Conservation (phyloP, 2,888 invertebrate species). For the Hydropsyche betteni region DNA sequence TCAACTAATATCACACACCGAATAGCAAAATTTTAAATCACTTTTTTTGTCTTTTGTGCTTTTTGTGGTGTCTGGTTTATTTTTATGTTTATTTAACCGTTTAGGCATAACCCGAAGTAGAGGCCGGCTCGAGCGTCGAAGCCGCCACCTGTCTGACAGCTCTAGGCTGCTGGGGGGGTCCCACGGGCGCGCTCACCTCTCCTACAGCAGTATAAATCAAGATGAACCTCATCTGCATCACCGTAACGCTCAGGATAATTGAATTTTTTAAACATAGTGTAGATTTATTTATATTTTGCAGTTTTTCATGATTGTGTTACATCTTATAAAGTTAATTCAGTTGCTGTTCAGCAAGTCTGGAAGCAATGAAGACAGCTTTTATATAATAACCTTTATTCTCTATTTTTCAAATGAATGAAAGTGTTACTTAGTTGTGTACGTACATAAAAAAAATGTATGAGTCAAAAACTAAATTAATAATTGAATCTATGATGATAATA, state of each 20-base stretch:
- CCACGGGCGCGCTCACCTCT: constrained; percentile 61
- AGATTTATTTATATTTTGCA: too few species aligned
- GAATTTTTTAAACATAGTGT: background rate
- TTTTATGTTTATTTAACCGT: constrained; percentile 36
- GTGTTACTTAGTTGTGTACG: too few species aligned
- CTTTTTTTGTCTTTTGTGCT: background rate
- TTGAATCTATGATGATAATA: too few species aligned
- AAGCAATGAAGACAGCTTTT: too few species aligned
- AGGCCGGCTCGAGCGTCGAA: constrained; percentile 58
- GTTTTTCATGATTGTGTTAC: background rate
- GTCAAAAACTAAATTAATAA: too few species aligned
- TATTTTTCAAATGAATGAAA: too few species aligned
- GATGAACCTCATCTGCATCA: constrained; percentile 52
- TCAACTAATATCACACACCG: too few species aligned
- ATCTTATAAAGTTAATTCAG: background rate
- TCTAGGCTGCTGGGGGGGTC: constrained; percentile 57
- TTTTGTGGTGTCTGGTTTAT: constrained; percentile 5
- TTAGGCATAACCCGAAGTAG: constrained; percentile 66
- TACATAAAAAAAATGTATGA: too few species aligned
- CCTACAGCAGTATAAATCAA: constrained; percentile 72
- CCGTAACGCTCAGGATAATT: constrained; percentile 24
- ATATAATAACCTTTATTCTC: too few species aligned
- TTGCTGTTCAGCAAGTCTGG: too few species aligned
- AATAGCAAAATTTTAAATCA: too few species aligned
- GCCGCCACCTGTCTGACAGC: constrained; percentile 57